Evolutionary conservation across 1,140 invertebrate genomes (phyloP), one percentile per base, ranked within the genome.

Genomic region (Cydia splendana): DNA sequence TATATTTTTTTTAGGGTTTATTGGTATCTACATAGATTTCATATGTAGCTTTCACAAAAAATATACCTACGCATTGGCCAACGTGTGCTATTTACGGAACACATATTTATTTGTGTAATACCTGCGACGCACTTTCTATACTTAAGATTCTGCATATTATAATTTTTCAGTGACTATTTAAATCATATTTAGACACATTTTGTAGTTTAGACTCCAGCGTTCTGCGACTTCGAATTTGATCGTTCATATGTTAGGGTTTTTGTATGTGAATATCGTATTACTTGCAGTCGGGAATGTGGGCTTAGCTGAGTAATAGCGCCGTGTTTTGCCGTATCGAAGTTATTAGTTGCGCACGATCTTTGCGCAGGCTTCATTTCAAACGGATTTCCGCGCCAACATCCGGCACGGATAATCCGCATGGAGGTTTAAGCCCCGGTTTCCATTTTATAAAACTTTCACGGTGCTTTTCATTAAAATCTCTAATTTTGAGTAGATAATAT

Each of bases 1-100:
- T 85, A 84, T 84, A 82, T 81, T 79, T 77, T 77, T 76, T 77
- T 79, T 76, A 79, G 62, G 79, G 71, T 77, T 65, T 28, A 15
- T 48, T 4, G 45, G 9, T 71, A 24, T 24, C 24, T 24, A 24
- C 24, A 24, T 24, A 69, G 10, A 74, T 80, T 82, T 81, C 79
- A 80, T 77, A 9, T 7, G 34, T 0, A 75, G 13, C 53, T 77
- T 76, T 76, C 53, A 20, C 24, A 42, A 38, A 28, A 71, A 42
- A 42, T 5, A 15, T 34, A n/a, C n/a, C n/a, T n/a, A 34, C 12
- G 15, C 28, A 34, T n/a, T 13, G 65, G 65, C 18, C 65, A 65
- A 30, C 5, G 7, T 65, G 65, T 15, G 10, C 9, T 28, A 65
- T 65, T 65, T 65, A 65, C 28, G 28, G 1, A 3, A 45, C 42